Conservation (phyloP, 2,888 invertebrate genomes). For the Drosophila mayaguana region DNA sequence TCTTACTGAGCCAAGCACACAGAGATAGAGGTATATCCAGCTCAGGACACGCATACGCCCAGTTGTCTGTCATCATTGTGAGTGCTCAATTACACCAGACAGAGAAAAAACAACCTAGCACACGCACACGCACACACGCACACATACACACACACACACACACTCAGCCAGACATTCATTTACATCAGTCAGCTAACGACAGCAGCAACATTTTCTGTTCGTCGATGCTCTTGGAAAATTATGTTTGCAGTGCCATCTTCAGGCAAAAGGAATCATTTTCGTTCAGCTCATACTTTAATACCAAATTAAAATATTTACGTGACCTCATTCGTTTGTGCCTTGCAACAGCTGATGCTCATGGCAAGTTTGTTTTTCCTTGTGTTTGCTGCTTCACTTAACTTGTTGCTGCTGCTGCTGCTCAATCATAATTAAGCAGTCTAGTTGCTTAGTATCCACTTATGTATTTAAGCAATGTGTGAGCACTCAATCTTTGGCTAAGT, state of each 20-base stretch:
- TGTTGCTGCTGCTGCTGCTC: constrained; percentile 43
- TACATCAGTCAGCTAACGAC: constrained; percentile 72
- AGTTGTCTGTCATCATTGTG: constrained; percentile 40
- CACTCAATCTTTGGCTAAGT: neutral
- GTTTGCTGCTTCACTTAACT: constrained; percentile 37
- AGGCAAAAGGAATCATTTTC: constrained; percentile 4
- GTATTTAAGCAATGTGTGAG: neutral
- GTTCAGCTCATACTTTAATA: constrained; percentile 62
- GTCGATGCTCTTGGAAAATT: constrained; percentile 28
- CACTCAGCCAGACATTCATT: neutral
- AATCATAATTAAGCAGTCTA: constrained; percentile 49
- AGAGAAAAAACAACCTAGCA: neutral
- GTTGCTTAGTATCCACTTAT: constrained; percentile 12
- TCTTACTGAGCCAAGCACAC: constrained; percentile 27
- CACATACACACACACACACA: neutral
- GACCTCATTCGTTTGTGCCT: constrained; percentile 61
- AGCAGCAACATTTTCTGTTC: constrained; percentile 46
- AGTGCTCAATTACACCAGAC: constrained; percentile 61
- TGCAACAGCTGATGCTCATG: neutral
- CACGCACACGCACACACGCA: neutral
- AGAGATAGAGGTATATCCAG: neutral
- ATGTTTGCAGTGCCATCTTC: constrained; percentile 36
- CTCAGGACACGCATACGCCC: constrained; percentile 45
- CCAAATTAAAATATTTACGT: constrained; percentile 77
- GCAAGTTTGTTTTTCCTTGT: constrained; percentile 22